Base-by-base conservation (phyloP, 2,888 invertebrate genomes). In the Archips crataeganus region DNA sequence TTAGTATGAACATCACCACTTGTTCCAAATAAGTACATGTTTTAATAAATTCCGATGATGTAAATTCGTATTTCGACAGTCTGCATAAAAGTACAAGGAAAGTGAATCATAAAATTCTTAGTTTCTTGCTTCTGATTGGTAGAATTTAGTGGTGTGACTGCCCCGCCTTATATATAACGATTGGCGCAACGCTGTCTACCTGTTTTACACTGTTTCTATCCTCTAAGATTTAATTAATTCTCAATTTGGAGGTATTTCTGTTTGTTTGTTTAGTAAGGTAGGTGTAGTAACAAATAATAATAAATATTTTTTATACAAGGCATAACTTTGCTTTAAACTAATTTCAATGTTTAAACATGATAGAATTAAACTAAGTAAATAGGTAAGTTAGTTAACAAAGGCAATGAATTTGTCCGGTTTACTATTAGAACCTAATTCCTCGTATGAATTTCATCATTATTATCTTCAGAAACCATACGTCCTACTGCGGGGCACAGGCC, bases 131-230 rank as follows among this genome's bases (percentile, higher is more conserved):
- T 70, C 42, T 82, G 83, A 90, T 90, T 90, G 89, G 90, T 79
- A 74, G 80, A 81, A 77, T 82, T 57, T 63, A 74, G 85, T 89
- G 90, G 90, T 87, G 87, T 90, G 90, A 89, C 85, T n/a, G 80
- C 78, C 85, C 79, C 82, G 81, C 84, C 85, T 78, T 45, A 36
- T 23, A 49, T 45, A 36, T 23, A 49, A 61, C 67, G 72, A 54
- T 75, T 73, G 60, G 64, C 34, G 71, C 74, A 71, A 75, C 68
- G 70, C 75, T 71, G 66, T 65, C 61, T 61, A 66, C 60, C 34
- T 8, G 32, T 64, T 13, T n/a, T 13, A 64, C 2, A 11, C 42
- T 42, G 59, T 54, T 34, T 34, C 59, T 49, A 59, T 34, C 32
- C 59, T 32, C 34, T 34, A 5, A 32, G 15, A 45, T 45, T 3